Conservation (phyloP, 2,797 vertebrate genomes). For the Capromys pilorides region DNA sequence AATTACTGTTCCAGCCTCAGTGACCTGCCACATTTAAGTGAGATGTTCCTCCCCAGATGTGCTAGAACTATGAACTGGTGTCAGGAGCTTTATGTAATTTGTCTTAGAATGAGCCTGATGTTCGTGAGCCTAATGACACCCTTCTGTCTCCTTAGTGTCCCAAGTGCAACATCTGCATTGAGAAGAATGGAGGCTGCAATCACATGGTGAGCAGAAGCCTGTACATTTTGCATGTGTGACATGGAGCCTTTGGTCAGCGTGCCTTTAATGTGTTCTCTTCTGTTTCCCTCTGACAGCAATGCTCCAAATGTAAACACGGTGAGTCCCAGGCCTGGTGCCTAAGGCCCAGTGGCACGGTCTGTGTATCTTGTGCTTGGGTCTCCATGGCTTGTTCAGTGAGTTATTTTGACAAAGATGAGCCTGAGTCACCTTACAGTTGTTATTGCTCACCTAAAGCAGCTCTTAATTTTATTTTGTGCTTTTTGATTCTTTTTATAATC, state of each 20-base stretch:
- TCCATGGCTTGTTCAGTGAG: constrained; percentile 15
- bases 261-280: constrained; percentile 76
- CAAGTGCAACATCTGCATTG: constrained; percentile 99
- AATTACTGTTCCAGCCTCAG: constrained; percentile 77
- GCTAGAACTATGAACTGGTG: constrained; percentile 59
- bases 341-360: constrained; percentile 4
- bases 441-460: background rate
- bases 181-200: constrained; percentile 99
- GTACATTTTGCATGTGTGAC: constrained; percentile 61
- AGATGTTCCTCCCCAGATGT: constrained; percentile 68
- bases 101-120: constrained; percentile 65
- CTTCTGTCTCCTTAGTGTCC: constrained; percentile 93
- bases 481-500: background rate
- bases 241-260: constrained; percentile 48
- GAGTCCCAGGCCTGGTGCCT: constrained; percentile 80
- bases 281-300: constrained; percentile 93
- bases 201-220: constrained; percentile 95
- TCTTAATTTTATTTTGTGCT: background rate
- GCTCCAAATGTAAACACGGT: constrained; percentile 99
- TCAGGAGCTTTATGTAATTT: constrained; percentile 75
- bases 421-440: background rate
- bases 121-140: constrained; percentile 72
- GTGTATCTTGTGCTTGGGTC: constrained; percentile 56
- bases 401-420: background rate
- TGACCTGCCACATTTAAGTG: constrained; percentile 71